Evolutionary conservation across 2,797 vertebrate genomes (phyloP).

Genomic region (Enteromius anoplus): DNA sequence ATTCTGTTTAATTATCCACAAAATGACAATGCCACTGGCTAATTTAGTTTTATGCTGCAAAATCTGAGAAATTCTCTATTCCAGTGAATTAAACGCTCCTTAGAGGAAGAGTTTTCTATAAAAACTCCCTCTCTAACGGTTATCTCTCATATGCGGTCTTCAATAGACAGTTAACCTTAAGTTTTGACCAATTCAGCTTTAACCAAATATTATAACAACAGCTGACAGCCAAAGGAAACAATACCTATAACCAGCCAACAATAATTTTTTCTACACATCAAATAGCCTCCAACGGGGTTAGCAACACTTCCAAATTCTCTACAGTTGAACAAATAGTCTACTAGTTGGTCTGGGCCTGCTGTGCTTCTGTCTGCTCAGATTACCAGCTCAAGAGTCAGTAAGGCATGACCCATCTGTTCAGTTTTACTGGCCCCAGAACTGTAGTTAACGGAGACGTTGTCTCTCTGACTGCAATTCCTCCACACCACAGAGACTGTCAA

Average conservation of each 20-base stretch:
- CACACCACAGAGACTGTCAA: background rate
- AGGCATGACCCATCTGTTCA: conserved; percentile 43
- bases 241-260: background rate
- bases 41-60: conserved; percentile 43
- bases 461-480: background rate
- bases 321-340: conserved; percentile 42
- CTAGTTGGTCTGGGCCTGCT: conserved; percentile 35
- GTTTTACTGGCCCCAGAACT: conserved; percentile 35
- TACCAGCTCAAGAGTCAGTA: conserved; percentile 25
- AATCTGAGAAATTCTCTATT: conserved; percentile 45
- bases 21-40: conserved; percentile 49
- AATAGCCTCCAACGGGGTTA: conserved; percentile 7
- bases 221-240: conserved; percentile 19
- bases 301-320: conserved; percentile 8
- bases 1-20: conserved; percentile 49
- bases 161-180: background rate
- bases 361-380: conserved; percentile 38
- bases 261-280: background rate
- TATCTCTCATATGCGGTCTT: background rate
- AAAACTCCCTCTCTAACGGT: background rate
- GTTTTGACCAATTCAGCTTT: conserved; percentile 17
- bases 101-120: background rate
- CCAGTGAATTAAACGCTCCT: conserved; percentile 30
- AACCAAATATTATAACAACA: conserved; percentile 28
- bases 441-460: conserved; percentile 33